phyloP scores from a whole-genome alignment of 2,797 vertebrate species.

The Arctocebus calabarensis region DNA sequence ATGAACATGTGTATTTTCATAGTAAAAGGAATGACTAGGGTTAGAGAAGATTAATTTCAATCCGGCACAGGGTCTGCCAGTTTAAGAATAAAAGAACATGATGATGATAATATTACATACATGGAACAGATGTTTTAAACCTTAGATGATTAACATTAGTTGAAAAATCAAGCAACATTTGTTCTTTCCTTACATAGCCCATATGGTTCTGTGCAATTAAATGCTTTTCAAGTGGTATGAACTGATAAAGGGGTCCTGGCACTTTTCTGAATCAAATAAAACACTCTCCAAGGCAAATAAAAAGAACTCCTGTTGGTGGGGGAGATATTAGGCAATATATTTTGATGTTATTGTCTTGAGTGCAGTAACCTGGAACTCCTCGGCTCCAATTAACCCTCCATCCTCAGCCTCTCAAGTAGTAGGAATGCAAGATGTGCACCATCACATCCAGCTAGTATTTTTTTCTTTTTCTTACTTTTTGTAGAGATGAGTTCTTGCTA shows the following conservation, averaged over 20 bases:
- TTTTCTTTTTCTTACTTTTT: not conserved
- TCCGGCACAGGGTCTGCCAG: not conserved
- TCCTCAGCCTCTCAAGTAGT: not conserved
- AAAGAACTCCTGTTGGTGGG: not conserved
- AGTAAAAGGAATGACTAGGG: not conserved
- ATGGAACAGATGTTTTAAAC: conserved; percentile 5
- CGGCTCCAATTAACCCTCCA: not conserved
- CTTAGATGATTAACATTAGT: not conserved
- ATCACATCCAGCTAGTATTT: not conserved
- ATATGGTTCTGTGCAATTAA: not conserved
- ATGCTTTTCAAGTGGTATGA: not conserved
- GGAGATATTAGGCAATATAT: not conserved
- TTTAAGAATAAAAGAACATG: conserved; percentile 28
- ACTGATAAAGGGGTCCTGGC: not conserved
- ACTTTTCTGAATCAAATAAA: not conserved
- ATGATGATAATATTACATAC: not conserved
- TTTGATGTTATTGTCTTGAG: not conserved
- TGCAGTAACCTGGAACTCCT: not conserved
- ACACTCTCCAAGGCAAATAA: conserved; percentile 44
- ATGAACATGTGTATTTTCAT: conserved; percentile 31
- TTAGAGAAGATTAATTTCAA: conserved; percentile 37
- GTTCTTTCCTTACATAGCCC: not conserved
- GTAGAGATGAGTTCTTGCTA: not conserved
- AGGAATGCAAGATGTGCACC: not conserved
- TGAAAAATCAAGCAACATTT: not conserved